Conservation (phyloP, 2,888 invertebrate genomes). For the Conops quadrifasciatus region DNA sequence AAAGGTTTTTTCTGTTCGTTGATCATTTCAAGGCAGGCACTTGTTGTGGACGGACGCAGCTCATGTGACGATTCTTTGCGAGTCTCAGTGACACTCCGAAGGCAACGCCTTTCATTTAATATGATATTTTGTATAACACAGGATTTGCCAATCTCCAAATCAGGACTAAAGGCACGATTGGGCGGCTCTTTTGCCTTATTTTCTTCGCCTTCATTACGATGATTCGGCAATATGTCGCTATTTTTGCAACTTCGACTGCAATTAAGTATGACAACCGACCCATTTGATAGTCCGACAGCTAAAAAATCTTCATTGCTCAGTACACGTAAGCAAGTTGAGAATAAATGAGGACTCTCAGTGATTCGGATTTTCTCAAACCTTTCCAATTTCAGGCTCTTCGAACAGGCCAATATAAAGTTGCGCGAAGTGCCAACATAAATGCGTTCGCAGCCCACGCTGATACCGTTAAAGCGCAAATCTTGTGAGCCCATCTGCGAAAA, state of each 20-base stretch:
- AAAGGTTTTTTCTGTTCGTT: slow-evolving; percentile 55
- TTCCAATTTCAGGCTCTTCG: slow-evolving; percentile 57
- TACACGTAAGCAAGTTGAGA: slow-evolving; percentile 59
- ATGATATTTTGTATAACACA: slow-evolving; percentile 65
- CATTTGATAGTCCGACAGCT: slow-evolving; percentile 62
- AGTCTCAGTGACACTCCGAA: slow-evolving; percentile 5
- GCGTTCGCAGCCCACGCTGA: slow-evolving; percentile 58
- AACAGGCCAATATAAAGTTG: slow-evolving; percentile 61
- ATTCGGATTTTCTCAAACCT: slow-evolving; percentile 57
- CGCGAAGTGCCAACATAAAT: slow-evolving; percentile 62
- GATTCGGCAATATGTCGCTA: slow-evolving; percentile 31
- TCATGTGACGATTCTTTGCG: slow-evolving; percentile 41
- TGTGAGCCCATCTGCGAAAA: slow-evolving; percentile 45
- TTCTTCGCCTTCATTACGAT: background rate
- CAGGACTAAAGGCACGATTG: slow-evolving; percentile 18
- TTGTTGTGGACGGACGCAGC: slow-evolving; percentile 49
- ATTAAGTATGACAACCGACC: slow-evolving; percentile 61
- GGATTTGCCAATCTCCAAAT: slow-evolving; percentile 58
- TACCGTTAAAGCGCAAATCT: slow-evolving; percentile 60
- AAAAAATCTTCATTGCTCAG: slow-evolving; percentile 58
- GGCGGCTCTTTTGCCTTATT: background rate
- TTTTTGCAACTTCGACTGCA: slow-evolving; percentile 49
- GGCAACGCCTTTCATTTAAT: slow-evolving; percentile 56
- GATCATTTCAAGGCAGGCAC: slow-evolving; percentile 49
- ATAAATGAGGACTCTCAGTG: slow-evolving; percentile 58